Conservation (phyloP, 2,888 invertebrate species). For the Malthinus flaveolus region DNA sequence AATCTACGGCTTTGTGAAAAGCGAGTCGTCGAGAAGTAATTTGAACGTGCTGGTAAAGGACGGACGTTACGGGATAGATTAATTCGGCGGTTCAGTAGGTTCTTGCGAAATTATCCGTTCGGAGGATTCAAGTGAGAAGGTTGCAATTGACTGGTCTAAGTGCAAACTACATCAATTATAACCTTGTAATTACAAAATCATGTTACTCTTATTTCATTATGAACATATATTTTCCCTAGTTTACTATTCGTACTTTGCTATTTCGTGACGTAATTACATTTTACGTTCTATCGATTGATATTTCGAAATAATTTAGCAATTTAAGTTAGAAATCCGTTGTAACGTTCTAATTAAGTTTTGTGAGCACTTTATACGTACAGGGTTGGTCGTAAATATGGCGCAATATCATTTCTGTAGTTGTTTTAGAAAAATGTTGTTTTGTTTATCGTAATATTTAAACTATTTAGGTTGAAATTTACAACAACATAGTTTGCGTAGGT, state of each 20-base stretch:
- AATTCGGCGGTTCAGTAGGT: slow-evolving; percentile 34
- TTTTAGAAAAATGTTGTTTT: no score
- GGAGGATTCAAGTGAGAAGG: slow-evolving; percentile 24
- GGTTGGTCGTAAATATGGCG: no score
- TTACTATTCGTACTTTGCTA: not conserved
- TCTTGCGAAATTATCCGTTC: slow-evolving; percentile 26
- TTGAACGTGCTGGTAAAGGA: slow-evolving; percentile 30
- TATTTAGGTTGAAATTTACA: no score
- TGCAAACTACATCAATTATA: slow-evolving; percentile 35
- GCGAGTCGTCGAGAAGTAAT: slow-evolving; percentile 24
- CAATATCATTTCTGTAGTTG: no score
- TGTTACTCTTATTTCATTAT: slow-evolving; percentile 9
- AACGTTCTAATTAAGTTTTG: no score
- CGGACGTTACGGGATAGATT: slow-evolving; percentile 35
- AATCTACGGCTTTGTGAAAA: slow-evolving; percentile 12
- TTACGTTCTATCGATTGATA: not conserved
- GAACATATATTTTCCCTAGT: not conserved
- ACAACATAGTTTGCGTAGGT: no score
- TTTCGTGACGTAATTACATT: not conserved
- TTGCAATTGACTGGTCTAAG: slow-evolving; percentile 30
- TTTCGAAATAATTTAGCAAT: no score
- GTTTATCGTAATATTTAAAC: no score
- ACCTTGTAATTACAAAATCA: slow-evolving; percentile 33
- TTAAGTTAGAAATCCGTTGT: no score
- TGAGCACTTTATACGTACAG: no score